Conservation (phyloP, 2,797 vertebrate genomes). For the Malacoraja senta region DNA sequence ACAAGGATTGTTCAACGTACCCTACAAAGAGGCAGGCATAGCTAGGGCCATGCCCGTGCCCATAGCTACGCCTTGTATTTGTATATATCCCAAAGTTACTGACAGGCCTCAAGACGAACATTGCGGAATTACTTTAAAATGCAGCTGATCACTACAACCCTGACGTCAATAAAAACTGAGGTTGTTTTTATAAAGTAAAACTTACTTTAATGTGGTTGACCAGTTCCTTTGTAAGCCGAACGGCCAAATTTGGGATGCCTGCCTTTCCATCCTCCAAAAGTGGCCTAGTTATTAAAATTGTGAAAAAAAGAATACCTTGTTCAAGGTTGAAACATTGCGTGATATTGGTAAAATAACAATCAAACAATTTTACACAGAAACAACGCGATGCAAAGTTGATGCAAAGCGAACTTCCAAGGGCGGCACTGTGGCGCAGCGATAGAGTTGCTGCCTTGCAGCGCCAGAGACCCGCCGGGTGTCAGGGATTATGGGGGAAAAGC, state of each 20-base stretch:
- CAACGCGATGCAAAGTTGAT: too few species aligned
- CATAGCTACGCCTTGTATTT: too few species aligned
- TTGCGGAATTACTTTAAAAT: neutral
- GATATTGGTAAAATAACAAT: neutral
- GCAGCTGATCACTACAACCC: neutral
- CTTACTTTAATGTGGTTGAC: constrained; percentile 75
- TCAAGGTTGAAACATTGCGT: neutral
- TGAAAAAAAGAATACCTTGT: neutral
- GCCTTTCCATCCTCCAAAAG: constrained; percentile 63
- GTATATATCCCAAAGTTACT: too few species aligned
- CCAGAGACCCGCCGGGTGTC: too few species aligned
- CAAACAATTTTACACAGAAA: neutral
- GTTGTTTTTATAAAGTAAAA: neutral
- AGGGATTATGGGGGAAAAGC: too few species aligned
- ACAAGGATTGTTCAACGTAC: too few species aligned
- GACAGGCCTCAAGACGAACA: too few species aligned
- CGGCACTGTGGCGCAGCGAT: too few species aligned
- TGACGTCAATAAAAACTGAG: neutral
- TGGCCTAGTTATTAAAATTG: constrained; percentile 49
- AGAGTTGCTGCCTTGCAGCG: too few species aligned
- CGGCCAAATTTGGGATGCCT: constrained; percentile 69
- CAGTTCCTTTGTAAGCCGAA: constrained; percentile 74
- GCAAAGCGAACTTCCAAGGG: too few species aligned
- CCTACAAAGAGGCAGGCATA: too few species aligned
- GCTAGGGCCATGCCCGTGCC: too few species aligned